Evolutionary conservation across 92 coral and sea anemone species (phyloP), one percentile per base, ranked within the genome.

Genomic region (Epizoanthus fatuus): DNA sequence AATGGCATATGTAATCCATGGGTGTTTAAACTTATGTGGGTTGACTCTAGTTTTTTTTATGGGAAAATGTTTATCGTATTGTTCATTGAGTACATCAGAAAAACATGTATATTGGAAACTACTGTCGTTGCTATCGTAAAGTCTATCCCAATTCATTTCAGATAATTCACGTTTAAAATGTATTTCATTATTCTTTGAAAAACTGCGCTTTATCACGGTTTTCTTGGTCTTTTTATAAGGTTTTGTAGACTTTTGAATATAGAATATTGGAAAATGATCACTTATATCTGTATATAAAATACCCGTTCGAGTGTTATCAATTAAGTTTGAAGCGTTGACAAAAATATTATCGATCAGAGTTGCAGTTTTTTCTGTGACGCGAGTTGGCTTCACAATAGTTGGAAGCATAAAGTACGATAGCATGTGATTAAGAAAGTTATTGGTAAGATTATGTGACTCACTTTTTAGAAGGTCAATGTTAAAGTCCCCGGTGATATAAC

Each of bases 321-420:
- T 44, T 44, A 60, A 20, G 25, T 63, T 20, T 16, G 69, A 16
- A 12, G 32, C 7, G 38, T 63, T 19, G n/a, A 14, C 22, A 25
- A 63, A 62, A 25, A 63, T 63, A 19, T 63, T 63, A 9, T 63
- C 68, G 6, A 63, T 63, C 68, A 63, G 12, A 8, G 22, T 63
- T 63, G 17, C 32, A 44, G 49, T 44, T 5, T 44, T 44, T 5
- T 44, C 49, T 44, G 49, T 44, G 1, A 5, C 49, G 47, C 47
- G 47, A 42, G 68, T 14, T 63, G 5, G 32, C 11, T 15, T 15
- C 7, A 65, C 71, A 37, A 22, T 25, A 15, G 49, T 37, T 25
- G 70, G 45, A 64, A 64, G 70, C 70, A 64, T 22, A 64, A 25
- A 64, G 16, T 64, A 64, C 20, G 70, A 64, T 40, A 64, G 70